Conservation (phyloP, 2,113 vertebrate species). For the Misgurnus mizolepis region DNA sequence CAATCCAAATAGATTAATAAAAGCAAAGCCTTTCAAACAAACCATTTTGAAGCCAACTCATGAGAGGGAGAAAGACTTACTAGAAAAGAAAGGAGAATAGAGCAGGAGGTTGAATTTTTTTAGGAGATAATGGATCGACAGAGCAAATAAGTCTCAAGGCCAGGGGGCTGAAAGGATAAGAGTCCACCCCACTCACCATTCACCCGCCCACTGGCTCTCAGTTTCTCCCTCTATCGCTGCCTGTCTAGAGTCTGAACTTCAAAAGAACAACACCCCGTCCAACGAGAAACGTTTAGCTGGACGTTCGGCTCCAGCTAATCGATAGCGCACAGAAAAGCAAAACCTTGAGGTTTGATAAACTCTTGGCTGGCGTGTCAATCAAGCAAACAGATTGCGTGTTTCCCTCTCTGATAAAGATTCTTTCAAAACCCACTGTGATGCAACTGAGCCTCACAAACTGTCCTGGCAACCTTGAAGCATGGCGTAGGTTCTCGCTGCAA, state of each 20-base stretch:
- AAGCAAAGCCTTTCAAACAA: not conserved
- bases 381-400: slow-evolving; percentile 88
- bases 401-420: slow-evolving; percentile 86
- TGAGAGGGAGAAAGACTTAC: not conserved
- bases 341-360: slow-evolving; percentile 87
- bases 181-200: slow-evolving; percentile 25
- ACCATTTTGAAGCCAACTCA: not conserved
- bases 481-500: slow-evolving; percentile 76
- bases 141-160: slow-evolving; percentile 46
- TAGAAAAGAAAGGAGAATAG: not conserved
- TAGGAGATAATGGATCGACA: slow-evolving; percentile 45
- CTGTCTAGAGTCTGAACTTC: slow-evolving; percentile 75
- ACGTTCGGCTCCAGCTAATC: slow-evolving; percentile 87
- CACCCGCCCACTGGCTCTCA: slow-evolving; percentile 28
- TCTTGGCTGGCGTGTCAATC: slow-evolving; percentile 79
- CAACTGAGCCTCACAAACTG: slow-evolving; percentile 85
- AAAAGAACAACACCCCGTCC: slow-evolving; percentile 83
- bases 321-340: slow-evolving; percentile 82
- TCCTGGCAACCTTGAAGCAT: slow-evolving; percentile 83
- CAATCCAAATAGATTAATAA: too few species aligned
- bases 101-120: slow-evolving; percentile 7
- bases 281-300: slow-evolving; percentile 80
- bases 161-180: slow-evolving; percentile 40
- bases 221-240: slow-evolving; percentile 54
- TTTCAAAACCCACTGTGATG: slow-evolving; percentile 86